Evolutionary conservation across 1,140 invertebrate genomes (phyloP).

Genomic region (Aphelenchoides avenae): DNA sequence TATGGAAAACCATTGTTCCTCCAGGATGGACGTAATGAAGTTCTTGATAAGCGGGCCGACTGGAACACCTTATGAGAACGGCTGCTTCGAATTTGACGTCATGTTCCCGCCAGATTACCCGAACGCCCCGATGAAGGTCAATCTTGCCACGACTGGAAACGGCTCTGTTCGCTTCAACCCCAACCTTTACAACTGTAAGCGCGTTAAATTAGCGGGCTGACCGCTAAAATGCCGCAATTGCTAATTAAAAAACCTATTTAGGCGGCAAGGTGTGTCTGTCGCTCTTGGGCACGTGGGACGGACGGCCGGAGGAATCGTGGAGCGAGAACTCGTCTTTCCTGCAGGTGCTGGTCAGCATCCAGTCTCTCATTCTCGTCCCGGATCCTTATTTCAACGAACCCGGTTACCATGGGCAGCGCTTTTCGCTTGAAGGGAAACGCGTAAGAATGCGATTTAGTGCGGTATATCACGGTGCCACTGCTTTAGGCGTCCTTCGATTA

Average conservation of each 20-base stretch:
- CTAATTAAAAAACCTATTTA: slow-evolving; percentile 75
- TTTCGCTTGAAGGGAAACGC: slow-evolving; percentile 54
- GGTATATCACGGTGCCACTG: too few relatives aligned
- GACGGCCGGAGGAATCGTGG: slow-evolving; percentile 90
- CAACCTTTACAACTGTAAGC: slow-evolving; percentile 72
- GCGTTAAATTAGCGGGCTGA: too few relatives aligned
- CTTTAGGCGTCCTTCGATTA: slow-evolving; percentile 73
- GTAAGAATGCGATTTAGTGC: too few relatives aligned
- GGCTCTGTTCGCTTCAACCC: slow-evolving; percentile 91
- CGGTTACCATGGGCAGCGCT: slow-evolving; percentile 71
- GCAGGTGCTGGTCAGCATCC: slow-evolving; percentile 89
- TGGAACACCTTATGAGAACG: slow-evolving; percentile 64
- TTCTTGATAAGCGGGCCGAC: too few relatives aligned
- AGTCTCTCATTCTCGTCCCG: slow-evolving; percentile 85
- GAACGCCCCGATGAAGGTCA: slow-evolving; percentile 70
- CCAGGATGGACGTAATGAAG: slow-evolving; percentile 92
- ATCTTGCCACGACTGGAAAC: slow-evolving; percentile 86
- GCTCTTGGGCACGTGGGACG: slow-evolving; percentile 92
- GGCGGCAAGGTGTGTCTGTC: slow-evolving; percentile 89
- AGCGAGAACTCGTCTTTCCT: slow-evolving; percentile 85
- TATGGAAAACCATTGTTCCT: too few relatives aligned
- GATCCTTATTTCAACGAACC: slow-evolving; percentile 98
- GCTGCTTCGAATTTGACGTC: slow-evolving; percentile 65
- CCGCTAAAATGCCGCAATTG: slow-evolving; percentile 11
- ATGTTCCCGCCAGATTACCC: slow-evolving; percentile 64